phyloP scores from a whole-genome alignment of 92 coral and sea anemone species.

The Paramuricea clavata region DNA sequence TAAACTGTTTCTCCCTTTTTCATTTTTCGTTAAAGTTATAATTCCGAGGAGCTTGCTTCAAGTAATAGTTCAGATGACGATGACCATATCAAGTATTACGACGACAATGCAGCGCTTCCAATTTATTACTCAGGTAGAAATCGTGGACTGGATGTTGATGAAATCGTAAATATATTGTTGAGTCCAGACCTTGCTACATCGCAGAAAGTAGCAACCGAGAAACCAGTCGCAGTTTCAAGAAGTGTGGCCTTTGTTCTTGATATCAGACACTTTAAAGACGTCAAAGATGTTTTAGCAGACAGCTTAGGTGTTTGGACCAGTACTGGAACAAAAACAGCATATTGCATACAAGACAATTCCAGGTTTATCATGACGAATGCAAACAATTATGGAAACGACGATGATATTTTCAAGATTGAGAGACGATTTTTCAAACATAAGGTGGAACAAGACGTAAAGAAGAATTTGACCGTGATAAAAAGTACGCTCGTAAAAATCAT shows the following conservation, averaged over 20 bases:
- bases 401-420: background rate
- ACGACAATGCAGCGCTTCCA: background rate
- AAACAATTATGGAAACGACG: background rate
- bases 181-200: background rate
- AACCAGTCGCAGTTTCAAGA: background rate
- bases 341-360: background rate
- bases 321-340: conserved; percentile 4
- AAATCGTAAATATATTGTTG: background rate
- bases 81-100: background rate
- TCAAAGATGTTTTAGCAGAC: background rate
- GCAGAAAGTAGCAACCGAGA: background rate
- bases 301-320: conserved; percentile 3
- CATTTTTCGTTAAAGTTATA: too few relatives aligned
- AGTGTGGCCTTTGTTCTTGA: background rate
- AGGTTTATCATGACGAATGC: background rate
- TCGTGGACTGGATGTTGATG: background rate
- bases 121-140: background rate
- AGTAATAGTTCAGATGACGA: background rate
- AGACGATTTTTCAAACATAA: conserved; percentile 1
- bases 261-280: background rate
- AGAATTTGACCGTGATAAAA: background rate
- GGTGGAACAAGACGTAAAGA: background rate
- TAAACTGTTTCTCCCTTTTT: too few relatives aligned
- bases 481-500: too few relatives aligned
- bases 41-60: background rate